phyloP scores from a whole-genome alignment of 2,888 invertebrate species.

The Cryptocephalus moraei region DNA sequence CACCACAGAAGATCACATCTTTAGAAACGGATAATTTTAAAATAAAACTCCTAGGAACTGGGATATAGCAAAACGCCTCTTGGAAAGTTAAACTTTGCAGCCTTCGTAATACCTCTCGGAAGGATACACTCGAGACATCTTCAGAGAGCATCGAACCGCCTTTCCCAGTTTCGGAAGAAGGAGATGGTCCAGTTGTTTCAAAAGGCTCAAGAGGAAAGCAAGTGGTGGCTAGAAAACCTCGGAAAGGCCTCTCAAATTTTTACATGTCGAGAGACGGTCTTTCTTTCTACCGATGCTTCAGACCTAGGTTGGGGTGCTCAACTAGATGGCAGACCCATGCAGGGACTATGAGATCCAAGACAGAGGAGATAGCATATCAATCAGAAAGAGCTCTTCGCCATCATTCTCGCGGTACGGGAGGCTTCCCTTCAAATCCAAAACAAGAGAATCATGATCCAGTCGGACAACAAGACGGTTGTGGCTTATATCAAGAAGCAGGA shows the following conservation, averaged over 20 bases:
- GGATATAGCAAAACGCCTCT: constrained; percentile 4
- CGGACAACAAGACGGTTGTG: constrained; percentile 14
- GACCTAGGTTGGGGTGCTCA: constrained; percentile 14
- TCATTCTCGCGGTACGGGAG: constrained; percentile 2
- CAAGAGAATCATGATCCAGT: constrained; percentile 10
- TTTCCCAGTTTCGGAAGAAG: too few species aligned
- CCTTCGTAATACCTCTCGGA: constrained; percentile 5
- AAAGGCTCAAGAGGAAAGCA: too few species aligned
- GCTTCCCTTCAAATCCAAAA: not conserved
- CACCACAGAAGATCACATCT: not conserved
- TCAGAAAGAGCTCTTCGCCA: constrained; percentile 12
- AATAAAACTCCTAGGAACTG: constrained; percentile 4
- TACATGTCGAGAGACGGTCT: constrained; percentile 5
- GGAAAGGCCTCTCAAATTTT: constrained; percentile 6
- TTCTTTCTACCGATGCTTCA: constrained; percentile 13
- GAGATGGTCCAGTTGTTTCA: too few species aligned
- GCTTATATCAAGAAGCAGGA: too few species aligned
- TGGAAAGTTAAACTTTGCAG: constrained; percentile 4
- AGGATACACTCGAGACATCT: constrained; percentile 3
- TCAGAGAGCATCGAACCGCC: too few species aligned
- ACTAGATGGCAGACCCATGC: constrained; percentile 1
- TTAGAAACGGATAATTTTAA: constrained; percentile 2
- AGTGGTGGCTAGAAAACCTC: constrained; percentile 10
- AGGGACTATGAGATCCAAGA: constrained; percentile 2
- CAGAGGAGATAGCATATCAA: constrained; percentile 15